Base-by-base conservation (phyloP, 2,888 invertebrate species). In the Agelastica alni region DNA sequence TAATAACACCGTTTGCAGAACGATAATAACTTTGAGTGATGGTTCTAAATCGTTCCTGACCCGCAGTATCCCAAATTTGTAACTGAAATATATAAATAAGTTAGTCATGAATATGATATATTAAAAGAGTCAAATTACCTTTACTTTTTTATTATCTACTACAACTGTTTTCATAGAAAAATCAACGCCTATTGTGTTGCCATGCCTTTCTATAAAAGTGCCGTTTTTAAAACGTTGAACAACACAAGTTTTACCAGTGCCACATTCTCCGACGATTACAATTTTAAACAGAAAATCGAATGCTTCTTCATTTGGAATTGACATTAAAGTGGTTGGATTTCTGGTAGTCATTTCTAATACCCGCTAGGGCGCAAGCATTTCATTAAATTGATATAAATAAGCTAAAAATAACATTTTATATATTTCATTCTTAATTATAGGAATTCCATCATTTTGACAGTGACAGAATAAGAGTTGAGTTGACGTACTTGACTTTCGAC, bases 1-100 rank as follows among this genome's bases (percentile, higher is more conserved):
- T 88, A 63, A 97, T 91, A 57, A 97, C 96, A 65, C 96, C 96
- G 81, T 97, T 95, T 32, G 96, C 96, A 64, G 94, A 95, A 71
- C 97, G 86, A 78, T 96, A 97, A 75, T 96, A 96, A 75, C 95
- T 95, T 75, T 96, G 96, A 1, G 96, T 97, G 66, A 97, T 96
- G 3, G 96, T 96, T 57, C 96, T 85, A 78, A 97, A 96, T 59
- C 96, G 82, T 77, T 97, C 96, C 73, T 96, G 96, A 0, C 96
- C 96, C 48, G 96, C 96, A 6, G 96, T 96, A 78, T 96, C 96
- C 96, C 96, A 96, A 73, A 96, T 95, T 83, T 95, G 95, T 58
- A 93, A 81, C 92, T 93, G 76, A n/a, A n/a, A n/a, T n/a, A n/a
- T n/a, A n/a, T n/a, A n/a, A n/a, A n/a, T n/a, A 30, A 12, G 20